Evolutionary conservation across 2,888 invertebrate genomes (phyloP), one percentile per base, ranked within the genome.

Genomic region (Heliothis peltigera): DNA sequence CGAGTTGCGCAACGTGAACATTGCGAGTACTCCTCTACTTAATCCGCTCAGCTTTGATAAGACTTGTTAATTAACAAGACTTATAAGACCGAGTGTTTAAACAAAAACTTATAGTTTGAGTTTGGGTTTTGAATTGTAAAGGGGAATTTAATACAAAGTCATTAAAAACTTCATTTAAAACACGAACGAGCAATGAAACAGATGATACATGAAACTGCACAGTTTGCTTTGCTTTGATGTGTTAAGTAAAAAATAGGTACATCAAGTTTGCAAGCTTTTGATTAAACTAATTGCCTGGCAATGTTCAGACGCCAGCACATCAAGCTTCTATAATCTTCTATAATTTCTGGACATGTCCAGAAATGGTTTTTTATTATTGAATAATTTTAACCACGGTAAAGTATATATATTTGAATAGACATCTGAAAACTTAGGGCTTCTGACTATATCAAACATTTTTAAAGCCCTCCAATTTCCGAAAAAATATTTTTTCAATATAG

Each of bases 51-150:
- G 52, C 18, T 61, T 74, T 55, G 57, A 60, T 66, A 65, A 60
- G 77, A 75, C 68, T 80, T 80, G 79, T 68, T 79, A 80, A 78
- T 68, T 71, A 82, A 74, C 69, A 64, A 67, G 49, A 46, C 42
- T 76, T 63, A 42, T 56, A 62, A 47, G 43, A 55, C 52, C 44
- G 28, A n/a, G 44, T 42, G 18, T 21, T 71, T 39, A 1, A 35
- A 54, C 25, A 44, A 46, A 70, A 71, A 42, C 42, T 19, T 56
- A 5, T 55, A 56, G 70, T 60, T 60, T 46, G 25, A 49, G 51
- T 42, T 67, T 32, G 22, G 49, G 46, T 35, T 74, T 57, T 18
- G 28, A 54, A 54, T 12, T 61, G 7, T 32, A 25, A 7, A 15
- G 21, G 21, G n/a, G n/a, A 56, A 8, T 58, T 42, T 48, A 32